phyloP scores from a whole-genome alignment of 2,113 vertebrate species.

The Eira barbara region DNA sequence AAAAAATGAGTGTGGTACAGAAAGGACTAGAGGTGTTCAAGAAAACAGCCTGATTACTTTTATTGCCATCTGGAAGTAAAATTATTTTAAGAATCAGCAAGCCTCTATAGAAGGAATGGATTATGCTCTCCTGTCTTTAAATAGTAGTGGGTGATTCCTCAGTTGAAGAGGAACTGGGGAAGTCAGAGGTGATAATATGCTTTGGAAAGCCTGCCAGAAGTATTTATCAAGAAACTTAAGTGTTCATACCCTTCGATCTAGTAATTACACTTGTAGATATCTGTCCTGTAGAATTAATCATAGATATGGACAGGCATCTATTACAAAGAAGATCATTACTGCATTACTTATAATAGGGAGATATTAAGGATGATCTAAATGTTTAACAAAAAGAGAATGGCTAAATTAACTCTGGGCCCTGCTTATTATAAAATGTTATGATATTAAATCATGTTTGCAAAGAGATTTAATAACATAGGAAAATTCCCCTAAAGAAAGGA shows the following conservation, averaged over 20 bases:
- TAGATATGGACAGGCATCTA: background rate
- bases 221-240: background rate
- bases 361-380: background rate
- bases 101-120: background rate
- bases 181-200: background rate
- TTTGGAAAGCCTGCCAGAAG: background rate
- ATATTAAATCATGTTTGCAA: background rate
- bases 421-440: background rate
- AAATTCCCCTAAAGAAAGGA: background rate
- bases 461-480: background rate
- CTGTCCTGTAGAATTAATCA: background rate
- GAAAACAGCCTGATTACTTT: background rate
- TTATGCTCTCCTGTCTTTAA: background rate
- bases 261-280: background rate
- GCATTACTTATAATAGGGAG: background rate
- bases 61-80: background rate
- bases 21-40: background rate
- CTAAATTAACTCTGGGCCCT: background rate
- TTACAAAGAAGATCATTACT: background rate
- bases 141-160: background rate
- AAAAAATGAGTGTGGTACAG: background rate
- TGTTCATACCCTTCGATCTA: background rate
- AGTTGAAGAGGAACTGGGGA: background rate
- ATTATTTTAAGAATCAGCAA: constrained; percentile 4
- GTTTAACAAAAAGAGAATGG: background rate